A percentile compares a stretch with the other conserved stretches of the same genome.
These are phyloP conservation scores for Addax nasomaculatus DNA, from an alignment of 2,113 vertebrate species.

Conservation along the genomic window DNA sequence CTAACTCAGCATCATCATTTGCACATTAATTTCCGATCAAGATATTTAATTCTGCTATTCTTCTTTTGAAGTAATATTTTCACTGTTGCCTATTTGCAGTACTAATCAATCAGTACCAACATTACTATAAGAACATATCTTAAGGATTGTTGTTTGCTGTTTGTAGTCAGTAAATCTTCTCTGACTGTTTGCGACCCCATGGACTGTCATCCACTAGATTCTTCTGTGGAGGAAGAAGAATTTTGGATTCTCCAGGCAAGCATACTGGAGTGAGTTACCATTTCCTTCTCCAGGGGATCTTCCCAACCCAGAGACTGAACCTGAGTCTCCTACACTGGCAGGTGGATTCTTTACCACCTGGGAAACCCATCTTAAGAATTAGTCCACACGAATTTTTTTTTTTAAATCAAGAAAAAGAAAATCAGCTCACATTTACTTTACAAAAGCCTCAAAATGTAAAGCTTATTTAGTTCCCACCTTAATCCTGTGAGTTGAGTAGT, in stretches of 20 bases:
- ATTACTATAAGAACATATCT: not conserved
- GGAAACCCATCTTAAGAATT: not conserved
- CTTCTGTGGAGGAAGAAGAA: not conserved
- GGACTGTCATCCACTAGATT: not conserved
- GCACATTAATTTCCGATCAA: not conserved
- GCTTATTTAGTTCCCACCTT: not conserved
- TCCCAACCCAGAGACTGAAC: not conserved
- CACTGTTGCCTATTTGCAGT: not conserved
- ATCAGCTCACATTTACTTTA: not conserved
- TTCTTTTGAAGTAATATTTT: slow-evolving; percentile 7
- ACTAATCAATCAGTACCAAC: not conserved
- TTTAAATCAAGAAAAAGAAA: not conserved
- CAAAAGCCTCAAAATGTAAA: not conserved
- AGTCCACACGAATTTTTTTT: not conserved
- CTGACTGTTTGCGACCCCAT: not conserved
- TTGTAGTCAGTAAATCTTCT: not conserved
- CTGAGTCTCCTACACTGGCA: not conserved
- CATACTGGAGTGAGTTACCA: not conserved
- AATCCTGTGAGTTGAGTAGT: not conserved
- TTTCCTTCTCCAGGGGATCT: not conserved
- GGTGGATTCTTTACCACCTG: not conserved
- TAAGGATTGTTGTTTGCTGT: not conserved
- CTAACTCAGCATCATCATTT: not conserved
- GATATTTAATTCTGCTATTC: not conserved
- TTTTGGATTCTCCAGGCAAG: not conserved